Evolutionary conservation across 1,140 invertebrate species (phyloP).

Genomic region (Megalonaias nervosa): DNA sequence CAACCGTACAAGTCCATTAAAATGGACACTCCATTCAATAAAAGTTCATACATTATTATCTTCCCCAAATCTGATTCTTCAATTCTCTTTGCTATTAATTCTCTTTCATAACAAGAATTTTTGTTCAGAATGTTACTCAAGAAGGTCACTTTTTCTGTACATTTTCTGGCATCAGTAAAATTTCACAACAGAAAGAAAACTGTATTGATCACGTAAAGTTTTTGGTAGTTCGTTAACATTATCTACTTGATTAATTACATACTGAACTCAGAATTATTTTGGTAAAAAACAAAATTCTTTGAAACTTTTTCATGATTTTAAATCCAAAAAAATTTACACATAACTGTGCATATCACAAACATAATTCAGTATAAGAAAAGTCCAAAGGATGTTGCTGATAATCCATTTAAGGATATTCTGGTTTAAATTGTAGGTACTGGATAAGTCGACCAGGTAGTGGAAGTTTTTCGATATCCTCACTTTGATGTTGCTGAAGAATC

Average conservation of each 20-base stretch:
- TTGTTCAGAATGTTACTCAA: too few relatives aligned
- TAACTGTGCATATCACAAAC: background rate
- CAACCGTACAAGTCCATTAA: too few relatives aligned
- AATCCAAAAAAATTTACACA: background rate
- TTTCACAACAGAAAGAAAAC: too few relatives aligned
- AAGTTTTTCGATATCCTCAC: constrained; percentile 57
- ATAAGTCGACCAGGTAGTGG: constrained; percentile 65
- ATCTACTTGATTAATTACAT: background rate
- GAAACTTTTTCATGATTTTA: background rate
- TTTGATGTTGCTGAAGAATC: constrained; percentile 62
- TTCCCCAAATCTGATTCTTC: too few relatives aligned
- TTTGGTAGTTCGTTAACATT: background rate
- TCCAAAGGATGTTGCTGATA: background rate
- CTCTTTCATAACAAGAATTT: too few relatives aligned
- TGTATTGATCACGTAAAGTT: too few relatives aligned
- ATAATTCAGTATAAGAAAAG: background rate
- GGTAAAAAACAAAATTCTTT: background rate
- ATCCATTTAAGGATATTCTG: constrained; percentile 57
- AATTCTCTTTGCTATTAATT: too few relatives aligned
- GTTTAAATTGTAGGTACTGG: constrained; percentile 66
- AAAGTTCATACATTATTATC: too few relatives aligned
- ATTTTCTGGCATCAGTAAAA: too few relatives aligned
- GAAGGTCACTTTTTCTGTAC: too few relatives aligned
- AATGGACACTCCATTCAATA: too few relatives aligned
- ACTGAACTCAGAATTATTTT: background rate